Percentiles rank a stretch among this genome's conserved stretches.
Evolutionary conservation across 2,888 invertebrate genomes (phyloP).

Genomic region (Cantharis rufa): DNA sequence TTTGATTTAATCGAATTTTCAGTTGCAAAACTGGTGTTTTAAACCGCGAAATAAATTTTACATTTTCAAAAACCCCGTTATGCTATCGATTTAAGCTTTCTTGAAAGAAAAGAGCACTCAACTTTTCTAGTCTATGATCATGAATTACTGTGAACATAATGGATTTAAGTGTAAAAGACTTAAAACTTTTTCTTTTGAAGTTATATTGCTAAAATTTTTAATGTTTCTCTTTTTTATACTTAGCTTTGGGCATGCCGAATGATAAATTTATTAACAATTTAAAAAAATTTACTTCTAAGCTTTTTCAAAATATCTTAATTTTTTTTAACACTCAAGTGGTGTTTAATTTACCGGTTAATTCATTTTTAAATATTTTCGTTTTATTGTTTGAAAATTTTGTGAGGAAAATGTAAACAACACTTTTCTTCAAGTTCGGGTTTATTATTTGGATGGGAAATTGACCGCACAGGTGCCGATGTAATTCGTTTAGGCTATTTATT

Average conservation of each 20-base stretch:
- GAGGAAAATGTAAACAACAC: too few relatives aligned
- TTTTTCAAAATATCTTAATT: not conserved
- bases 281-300: not conserved
- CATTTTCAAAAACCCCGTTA: not conserved
- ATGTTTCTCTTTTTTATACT: not conserved
- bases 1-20: not conserved
- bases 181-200: not conserved
- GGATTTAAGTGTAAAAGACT: not conserved
- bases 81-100: not conserved
- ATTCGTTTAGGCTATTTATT: too few relatives aligned
- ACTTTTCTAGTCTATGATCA: not conserved
- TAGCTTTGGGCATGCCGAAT: not conserved
- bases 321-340: not conserved
- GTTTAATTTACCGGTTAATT: too few relatives aligned
- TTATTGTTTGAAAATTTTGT: too few relatives aligned
- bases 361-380: too few relatives aligned
- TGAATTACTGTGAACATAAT: not conserved
- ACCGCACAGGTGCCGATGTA: too few relatives aligned
- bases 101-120: not conserved
- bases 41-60: not conserved
- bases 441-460: too few relatives aligned
- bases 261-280: not conserved
- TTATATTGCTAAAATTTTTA: not conserved
- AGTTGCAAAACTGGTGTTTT: not conserved
- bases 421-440: too few relatives aligned